Base-by-base conservation (phyloP, 2,888 invertebrate genomes). In the Drosophila eohydei region DNA sequence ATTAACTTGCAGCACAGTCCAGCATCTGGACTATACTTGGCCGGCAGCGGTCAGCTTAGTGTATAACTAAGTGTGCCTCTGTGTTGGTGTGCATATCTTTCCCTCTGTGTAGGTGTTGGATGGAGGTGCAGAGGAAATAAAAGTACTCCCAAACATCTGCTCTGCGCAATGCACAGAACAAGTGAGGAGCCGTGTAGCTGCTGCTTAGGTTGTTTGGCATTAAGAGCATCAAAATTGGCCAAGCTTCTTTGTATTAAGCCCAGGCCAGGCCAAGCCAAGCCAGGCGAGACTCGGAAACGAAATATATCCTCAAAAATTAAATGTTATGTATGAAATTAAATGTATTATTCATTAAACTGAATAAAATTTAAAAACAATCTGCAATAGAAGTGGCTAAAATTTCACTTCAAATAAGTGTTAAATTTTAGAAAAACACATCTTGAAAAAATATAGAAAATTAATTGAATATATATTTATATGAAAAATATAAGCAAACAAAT, bases 41-140 rank as follows among this genome's bases (percentile, higher is more conserved):
- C 56, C 54, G 59, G 44, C 77, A 74, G 78, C 71, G 78, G 78
- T 78, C 77, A 83, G 83, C 81, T 83, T 79, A 83, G 77, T 78
- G 78, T 78, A 60, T 41, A 74, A 70, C 76, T 65, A 66, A 78
- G 46, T 67, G 50, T 38, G 46, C 34, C 34, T 21, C 36, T 11
- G 41, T 34, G 46, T 57, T 16, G 40, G 30, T 34, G 14, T 34
- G 34, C 12, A 26, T 56, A n/a, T 58, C 50, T 21, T 21, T 21
- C 21, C 21, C 21, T 50, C 41, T 38, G 16, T 65, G 64, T 58
- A 56, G 75, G 61, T 59, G 43, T 56, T 16, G 44, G 51, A 40
- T 32, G 36, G 57, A 28, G 56, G 59, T 62, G 38, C 30, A 21
- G 28, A 55, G 61, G 61, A 74, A 57, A 67, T 60, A 48, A 72